These are phyloP conservation scores for Turritopsis dohrnii DNA, from an alignment of 30 jellyfish, hydroid and myxozoan genomes.

Conservation along the genomic window DNA sequence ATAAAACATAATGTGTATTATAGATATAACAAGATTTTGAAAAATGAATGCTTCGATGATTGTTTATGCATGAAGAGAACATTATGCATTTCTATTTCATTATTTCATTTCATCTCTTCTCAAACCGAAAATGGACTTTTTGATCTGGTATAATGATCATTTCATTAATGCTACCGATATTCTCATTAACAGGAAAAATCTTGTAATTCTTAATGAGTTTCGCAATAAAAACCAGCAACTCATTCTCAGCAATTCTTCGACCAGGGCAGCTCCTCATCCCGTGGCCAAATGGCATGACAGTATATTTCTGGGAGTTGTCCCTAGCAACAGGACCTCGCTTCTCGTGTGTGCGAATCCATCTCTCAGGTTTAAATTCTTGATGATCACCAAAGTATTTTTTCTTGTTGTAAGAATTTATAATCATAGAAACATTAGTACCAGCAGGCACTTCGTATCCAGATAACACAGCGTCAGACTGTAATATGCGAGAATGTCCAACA, in stretches of 20 bases:
- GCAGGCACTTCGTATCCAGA: constrained; percentile 23
- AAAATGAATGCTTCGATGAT: no score
- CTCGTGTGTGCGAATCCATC: constrained; percentile 13
- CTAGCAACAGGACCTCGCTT: no score
- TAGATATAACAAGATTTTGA: no score
- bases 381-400: not conserved
- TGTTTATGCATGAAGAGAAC: no score
- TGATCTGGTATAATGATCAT: not conserved
- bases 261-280: constrained; percentile 12
- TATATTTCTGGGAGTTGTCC: not conserved
- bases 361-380: constrained; percentile 4
- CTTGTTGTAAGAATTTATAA: not conserved
- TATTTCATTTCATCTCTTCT: not conserved
- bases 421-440: not conserved
- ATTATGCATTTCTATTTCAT: no score
- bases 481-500: not conserved
- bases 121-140: not conserved
- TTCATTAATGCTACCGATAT: not conserved
- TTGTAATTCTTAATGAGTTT: not conserved
- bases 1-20: no score
- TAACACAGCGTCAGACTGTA: not conserved
- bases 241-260: constrained; percentile 17
- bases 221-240: not conserved
- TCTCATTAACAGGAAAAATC: not conserved
- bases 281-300: constrained; percentile 22